A percentile compares a stretch with the other conserved stretches of the same genome.
Evolutionary conservation across 2,888 invertebrate species (phyloP).

Genomic region (Acleris laterana): DNA sequence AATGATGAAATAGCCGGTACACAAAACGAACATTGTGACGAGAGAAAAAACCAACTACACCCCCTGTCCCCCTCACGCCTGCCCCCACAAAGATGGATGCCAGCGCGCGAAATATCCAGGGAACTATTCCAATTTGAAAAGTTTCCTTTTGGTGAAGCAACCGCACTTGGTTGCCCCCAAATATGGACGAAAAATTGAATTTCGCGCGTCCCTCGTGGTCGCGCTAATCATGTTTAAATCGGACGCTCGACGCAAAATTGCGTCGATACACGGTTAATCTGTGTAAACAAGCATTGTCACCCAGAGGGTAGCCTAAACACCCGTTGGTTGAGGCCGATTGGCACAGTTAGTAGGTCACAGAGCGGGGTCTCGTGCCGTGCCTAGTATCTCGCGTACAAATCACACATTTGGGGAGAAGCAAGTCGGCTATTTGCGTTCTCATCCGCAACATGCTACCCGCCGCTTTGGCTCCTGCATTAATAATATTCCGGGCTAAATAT

Average conservation of each 20-base stretch:
- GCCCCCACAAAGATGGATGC: conserved; percentile 72
- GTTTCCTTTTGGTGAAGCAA: conserved; percentile 71
- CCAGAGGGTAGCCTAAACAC: conserved; percentile 2
- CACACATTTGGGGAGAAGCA: conserved; percentile 50
- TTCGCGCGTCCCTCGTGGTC: conserved; percentile 7
- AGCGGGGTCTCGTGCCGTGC: conserved; percentile 15
- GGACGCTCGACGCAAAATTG: neutral
- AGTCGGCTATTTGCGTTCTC: conserved; percentile 54
- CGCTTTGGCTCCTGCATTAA: conserved; percentile 12
- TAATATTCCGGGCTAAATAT: conserved; percentile 3
- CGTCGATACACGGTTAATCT: neutral
- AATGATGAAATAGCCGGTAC: conserved; percentile 62
- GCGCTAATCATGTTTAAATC: conserved; percentile 8
- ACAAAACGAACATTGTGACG: conserved; percentile 64
- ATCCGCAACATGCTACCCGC: conserved; percentile 50
- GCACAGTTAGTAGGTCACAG: conserved; percentile 30
- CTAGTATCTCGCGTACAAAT: conserved; percentile 51
- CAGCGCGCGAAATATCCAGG: conserved; percentile 68
- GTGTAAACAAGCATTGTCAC: neutral
- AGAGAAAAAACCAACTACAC: conserved; percentile 61
- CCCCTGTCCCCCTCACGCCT: conserved; percentile 50
- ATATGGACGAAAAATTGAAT: conserved; percentile 61
- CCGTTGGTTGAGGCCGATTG: conserved; percentile 4
- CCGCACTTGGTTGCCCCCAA: conserved; percentile 61
- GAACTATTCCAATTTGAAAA: conserved; percentile 82